These are phyloP conservation scores for Labeo calbasu DNA, from an alignment of 2,797 vertebrate genomes.

Conservation along the genomic window DNA sequence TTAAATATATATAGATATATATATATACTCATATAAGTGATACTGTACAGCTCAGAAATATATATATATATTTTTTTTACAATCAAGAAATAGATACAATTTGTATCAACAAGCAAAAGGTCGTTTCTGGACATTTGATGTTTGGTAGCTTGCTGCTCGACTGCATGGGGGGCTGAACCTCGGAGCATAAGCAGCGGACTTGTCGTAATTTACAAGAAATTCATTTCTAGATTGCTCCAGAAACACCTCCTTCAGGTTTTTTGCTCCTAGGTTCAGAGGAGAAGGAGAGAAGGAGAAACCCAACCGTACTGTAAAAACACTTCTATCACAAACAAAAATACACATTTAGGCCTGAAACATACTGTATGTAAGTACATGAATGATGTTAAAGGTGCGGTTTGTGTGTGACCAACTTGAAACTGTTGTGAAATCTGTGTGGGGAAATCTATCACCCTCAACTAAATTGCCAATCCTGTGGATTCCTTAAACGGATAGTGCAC, in stretches of 20 bases:
- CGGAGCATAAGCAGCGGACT: constrained; percentile 18
- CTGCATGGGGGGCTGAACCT: constrained; percentile 55
- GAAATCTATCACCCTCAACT: not conserved
- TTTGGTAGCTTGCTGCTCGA: constrained; percentile 85
- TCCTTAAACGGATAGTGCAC: too few species aligned
- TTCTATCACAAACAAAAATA: not conserved
- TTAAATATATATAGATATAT: constrained; percentile 67
- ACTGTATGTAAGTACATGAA: not conserved
- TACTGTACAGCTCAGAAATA: constrained; percentile 90
- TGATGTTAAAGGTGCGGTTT: not conserved
- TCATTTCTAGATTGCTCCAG: not conserved
- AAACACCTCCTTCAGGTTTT: constrained; percentile 3
- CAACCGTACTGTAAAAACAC: not conserved
- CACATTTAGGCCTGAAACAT: constrained; percentile 7
- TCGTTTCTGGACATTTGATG: constrained; percentile 98
- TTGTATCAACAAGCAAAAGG: constrained; percentile 99
- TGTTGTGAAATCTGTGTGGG: too few species aligned
- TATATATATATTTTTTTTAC: constrained; percentile 77
- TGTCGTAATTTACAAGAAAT: not conserved
- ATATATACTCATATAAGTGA: constrained; percentile 78
- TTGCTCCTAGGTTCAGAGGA: constrained; percentile 35
- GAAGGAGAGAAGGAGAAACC: not conserved
- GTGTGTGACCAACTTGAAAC: not conserved
- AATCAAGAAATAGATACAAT: constrained; percentile 99
- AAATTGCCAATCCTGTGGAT: not conserved